These are phyloP conservation scores for Acridotheres tristis DNA, from an alignment of 2,797 vertebrate species.

Conservation along the genomic window DNA sequence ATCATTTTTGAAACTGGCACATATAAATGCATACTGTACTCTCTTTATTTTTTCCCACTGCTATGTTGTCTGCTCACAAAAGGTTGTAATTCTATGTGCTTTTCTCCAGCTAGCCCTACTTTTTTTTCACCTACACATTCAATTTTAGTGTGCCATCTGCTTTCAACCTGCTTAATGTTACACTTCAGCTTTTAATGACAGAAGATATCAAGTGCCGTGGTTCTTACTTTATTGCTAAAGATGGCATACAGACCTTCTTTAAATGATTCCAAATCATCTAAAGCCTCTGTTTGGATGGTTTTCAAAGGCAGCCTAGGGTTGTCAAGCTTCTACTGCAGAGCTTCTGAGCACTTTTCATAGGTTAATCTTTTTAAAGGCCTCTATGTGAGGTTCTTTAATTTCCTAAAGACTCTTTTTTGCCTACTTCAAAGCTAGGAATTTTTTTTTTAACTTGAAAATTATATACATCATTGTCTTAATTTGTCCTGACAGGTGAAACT, in stretches of 20 bases:
- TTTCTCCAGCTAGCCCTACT: not conserved
- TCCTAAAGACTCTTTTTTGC: not conserved
- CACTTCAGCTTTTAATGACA: not conserved
- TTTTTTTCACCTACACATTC: not conserved
- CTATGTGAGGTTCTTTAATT: not conserved
- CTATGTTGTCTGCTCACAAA: not conserved
- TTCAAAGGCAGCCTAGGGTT: slow-evolving; percentile 18
- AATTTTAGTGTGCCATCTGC: not conserved
- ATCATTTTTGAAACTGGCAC: not conserved
- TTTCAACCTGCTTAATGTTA: not conserved
- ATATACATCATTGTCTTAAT: not conserved
- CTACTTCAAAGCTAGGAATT: not conserved
- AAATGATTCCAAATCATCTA: not conserved
- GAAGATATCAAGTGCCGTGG: not conserved
- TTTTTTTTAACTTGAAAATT: not conserved
- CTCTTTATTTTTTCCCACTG: not conserved
- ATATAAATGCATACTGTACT: not conserved
- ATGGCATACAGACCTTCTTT: not conserved
- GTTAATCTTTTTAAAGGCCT: slow-evolving; percentile 5
- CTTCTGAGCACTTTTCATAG: not conserved
- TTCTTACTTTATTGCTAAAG: slow-evolving; percentile 10
- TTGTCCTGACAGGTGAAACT: not conserved
- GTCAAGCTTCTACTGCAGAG: not conserved
- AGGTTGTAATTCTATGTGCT: not conserved
- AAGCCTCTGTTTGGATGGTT: not conserved